Base-by-base conservation (phyloP, 2,113 vertebrate genomes). In the Spilogale gracilis region DNA sequence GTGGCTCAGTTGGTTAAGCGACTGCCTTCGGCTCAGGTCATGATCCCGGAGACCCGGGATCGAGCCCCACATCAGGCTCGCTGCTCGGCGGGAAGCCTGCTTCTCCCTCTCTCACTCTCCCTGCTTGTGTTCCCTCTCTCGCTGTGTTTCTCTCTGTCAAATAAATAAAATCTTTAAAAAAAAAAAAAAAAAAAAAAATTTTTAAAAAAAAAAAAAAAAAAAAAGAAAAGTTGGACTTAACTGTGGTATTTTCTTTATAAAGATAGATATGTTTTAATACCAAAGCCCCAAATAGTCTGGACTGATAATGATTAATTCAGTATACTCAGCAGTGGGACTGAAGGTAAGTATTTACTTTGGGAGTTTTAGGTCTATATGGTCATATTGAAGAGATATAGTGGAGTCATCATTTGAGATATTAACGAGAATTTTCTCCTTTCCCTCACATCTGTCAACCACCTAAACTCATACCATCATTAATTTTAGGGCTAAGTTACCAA, bases 381-480 rank as follows among this genome's bases (percentile, higher is more conserved):
- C 6, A 25, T 83, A 79, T 52, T 61, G 38, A 48, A n/a, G 14
- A 87, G 11, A 71, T 10, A 74, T 5, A 69, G 4, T 1, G 27
- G 27, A 65, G 12, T 58, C 18, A 32, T 83, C 87, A 63, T 23
- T 54, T 61, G 3, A 95, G 48, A 58, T 1, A 67, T 63, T 76
- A 48, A 18, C 10, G 38, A 71, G 38, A 20, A 50, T 78, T 56
- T 9, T 63, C 48, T 83, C 2, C 3, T 38, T 95, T 73, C 32
- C 14, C 2, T 38, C 0, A 86, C 3, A 6, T 0, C 6, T 86
- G 8, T 60, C 69, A 58, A 54, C 1, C 17, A 38, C 11, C 1
- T 21, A 27, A 58, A 45, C 9, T 16, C 23, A 7, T 5, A 4
- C 38, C 2, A 6, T 80, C 16, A 50, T 71, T 43, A 71, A 54